Conservation (phyloP, 2,797 vertebrate species). For the Odontamblyopus rebecca region DNA sequence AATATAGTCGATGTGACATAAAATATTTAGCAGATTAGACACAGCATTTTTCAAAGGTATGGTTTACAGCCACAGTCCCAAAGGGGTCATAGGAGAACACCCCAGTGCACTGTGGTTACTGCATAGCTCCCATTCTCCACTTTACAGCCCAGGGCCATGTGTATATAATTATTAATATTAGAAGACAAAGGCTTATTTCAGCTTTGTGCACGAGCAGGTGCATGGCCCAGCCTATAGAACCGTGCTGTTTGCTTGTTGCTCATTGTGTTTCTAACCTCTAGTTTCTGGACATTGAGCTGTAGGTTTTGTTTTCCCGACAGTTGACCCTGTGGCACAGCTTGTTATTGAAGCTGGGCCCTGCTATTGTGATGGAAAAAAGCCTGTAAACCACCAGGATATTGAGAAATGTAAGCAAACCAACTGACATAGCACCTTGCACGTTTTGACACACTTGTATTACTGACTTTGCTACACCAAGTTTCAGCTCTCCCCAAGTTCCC, state of each 20-base stretch:
- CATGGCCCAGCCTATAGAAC: not conserved
- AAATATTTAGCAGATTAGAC: conserved; percentile 8
- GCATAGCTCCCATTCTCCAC: conserved; percentile 1
- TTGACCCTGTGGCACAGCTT: conserved; percentile 3
- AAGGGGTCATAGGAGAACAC: conserved; percentile 5
- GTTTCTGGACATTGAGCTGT: conserved; percentile 5
- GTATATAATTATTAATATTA: conserved; percentile 9
- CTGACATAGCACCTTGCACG: not conserved
- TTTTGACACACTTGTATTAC: not conserved
- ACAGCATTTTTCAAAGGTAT: conserved; percentile 7
- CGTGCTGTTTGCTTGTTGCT: not conserved
- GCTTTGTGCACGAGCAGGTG: not conserved
- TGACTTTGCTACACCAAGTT: not conserved
- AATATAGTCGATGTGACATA: not conserved
- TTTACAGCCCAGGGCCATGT: not conserved
- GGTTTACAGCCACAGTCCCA: conserved; percentile 8
- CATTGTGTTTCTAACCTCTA: conserved; percentile 9
- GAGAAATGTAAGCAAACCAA: conserved; percentile 4
- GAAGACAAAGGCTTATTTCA: not conserved
- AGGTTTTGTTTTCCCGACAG: conserved; percentile 1
- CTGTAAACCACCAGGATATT: conserved; percentile 2
- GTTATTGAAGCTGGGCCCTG: conserved; percentile 8
- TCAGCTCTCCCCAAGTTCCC: not conserved
- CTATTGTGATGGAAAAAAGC: conserved; percentile 1
- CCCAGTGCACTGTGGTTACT: not conserved